phyloP scores from a whole-genome alignment of 2,113 vertebrate species.

The Archocentrus centrarchus region DNA sequence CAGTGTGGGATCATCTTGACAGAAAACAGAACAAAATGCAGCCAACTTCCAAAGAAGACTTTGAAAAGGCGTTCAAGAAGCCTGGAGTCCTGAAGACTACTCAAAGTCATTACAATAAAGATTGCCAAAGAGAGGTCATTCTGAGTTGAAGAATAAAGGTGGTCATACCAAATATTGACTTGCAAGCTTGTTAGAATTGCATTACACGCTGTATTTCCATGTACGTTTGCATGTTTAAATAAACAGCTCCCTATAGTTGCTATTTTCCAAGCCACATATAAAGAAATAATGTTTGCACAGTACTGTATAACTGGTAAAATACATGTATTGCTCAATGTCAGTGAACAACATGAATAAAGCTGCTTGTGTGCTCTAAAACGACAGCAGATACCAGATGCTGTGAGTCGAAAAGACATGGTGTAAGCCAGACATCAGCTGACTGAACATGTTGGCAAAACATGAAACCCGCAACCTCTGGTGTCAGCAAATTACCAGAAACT shows the following conservation, averaged over 20 bases:
- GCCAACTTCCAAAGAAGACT: neutral
- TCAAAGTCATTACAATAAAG: neutral
- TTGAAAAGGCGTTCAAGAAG: neutral
- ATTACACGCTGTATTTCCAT: neutral
- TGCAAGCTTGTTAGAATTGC: neutral
- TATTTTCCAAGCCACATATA: neutral
- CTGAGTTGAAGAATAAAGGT: neutral
- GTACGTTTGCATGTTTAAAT: neutral
- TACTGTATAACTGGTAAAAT: neutral
- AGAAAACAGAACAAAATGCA: neutral
- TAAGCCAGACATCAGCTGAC: slow-evolving; percentile 52
- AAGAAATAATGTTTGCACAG: neutral
- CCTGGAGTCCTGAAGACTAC: neutral
- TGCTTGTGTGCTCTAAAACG: neutral
- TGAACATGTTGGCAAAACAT: slow-evolving; percentile 56
- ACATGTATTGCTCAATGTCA: neutral
- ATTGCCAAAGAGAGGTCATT: neutral
- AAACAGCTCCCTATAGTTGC: neutral
- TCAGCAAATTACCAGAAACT: slow-evolving; percentile 50
- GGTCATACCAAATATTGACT: neutral
- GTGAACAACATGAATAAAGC: too few species aligned
- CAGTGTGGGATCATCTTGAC: neutral
- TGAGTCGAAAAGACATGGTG: neutral
- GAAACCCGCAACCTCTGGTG: slow-evolving; percentile 25
- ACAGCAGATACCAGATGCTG: slow-evolving; percentile 13